Percentiles rank a stretch among this genome's conserved stretches.
These are phyloP conservation scores for Rhynchonycteris naso DNA, from an alignment of 2,797 vertebrate species.

Conservation along the genomic window DNA sequence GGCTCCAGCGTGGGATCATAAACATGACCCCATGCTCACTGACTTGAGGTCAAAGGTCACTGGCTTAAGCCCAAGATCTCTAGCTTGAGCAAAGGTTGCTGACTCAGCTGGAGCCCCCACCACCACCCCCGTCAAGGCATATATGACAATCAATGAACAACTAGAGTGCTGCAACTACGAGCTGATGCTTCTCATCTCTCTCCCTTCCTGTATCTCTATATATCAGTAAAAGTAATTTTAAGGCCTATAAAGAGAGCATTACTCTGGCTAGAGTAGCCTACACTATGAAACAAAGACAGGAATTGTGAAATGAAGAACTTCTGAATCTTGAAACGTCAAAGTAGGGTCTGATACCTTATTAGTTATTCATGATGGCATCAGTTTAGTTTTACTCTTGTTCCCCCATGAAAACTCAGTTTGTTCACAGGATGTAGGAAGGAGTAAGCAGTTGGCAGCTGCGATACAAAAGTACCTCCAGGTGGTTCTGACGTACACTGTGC, in stretches of 20 bases:
- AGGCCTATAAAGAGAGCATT: neutral
- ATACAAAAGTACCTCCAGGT: neutral
- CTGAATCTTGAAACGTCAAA: neutral
- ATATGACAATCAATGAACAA: too few species aligned
- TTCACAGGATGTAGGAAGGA: neutral
- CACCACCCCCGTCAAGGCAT: too few species aligned
- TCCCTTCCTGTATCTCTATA: too few species aligned
- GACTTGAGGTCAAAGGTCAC: too few species aligned
- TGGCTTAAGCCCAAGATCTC: too few species aligned
- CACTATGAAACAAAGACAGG: slow-evolving; percentile 7
- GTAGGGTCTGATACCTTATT: neutral
- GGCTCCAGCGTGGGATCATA: too few species aligned
- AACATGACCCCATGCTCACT: too few species aligned
- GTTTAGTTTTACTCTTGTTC: neutral
- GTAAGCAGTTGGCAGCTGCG: neutral
- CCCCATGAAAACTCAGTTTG: neutral
- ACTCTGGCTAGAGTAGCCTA: neutral
- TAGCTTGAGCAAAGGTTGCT: too few species aligned
- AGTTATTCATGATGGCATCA: neutral
- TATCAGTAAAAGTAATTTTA: slow-evolving; percentile 10
- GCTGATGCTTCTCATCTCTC: too few species aligned
- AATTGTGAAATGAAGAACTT: neutral
- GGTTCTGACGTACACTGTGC: neutral
- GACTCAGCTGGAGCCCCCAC: too few species aligned
- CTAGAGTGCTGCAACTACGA: too few species aligned